Evolutionary conservation across 2,113 vertebrate genomes (phyloP), one percentile per base, ranked within the genome.

Genomic region (Psittacula cyanocephala): DNA sequence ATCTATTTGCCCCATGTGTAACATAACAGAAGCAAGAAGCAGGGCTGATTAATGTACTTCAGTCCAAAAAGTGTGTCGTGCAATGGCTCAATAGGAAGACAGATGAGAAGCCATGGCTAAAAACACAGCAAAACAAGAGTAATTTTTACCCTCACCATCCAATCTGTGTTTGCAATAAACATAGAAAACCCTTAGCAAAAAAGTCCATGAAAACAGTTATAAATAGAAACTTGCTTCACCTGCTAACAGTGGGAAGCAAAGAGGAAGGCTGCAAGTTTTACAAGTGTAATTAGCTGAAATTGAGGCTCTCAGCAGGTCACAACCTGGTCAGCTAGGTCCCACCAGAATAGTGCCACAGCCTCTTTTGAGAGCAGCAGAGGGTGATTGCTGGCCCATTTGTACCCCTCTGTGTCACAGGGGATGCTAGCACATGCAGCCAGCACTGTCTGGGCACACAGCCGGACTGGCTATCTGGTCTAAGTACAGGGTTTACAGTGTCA

Each of bases 321-420:
- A 67, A 20, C 12, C 39, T 55, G 18, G 12, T 13, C 22, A 55
- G 29, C 13, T 52, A 5, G 3, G 16, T 44, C 44, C 28, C 2
- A 2, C 23, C 35, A 52, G 37, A 25, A 8, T 5, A 39, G 65
- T 4, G 8, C 28, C 0, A 0, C 27, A 14, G 19, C 11, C 20
- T 46, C 41, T 35, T 67, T 14, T 19, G 60, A 35, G 23, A 8
- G 49, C 29, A 44, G 74, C 31, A 39, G 16, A 15, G 27, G 3
- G 0, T 33, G 44, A 19, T 3, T 28, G 12, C 31, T 64, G 4
- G 0, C 39, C 44, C 62, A 3, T 10, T 65, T 3, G 7, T 33
- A 43, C 29, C 53, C 24, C 46, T 52, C 15, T 50, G 6, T 29
- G 12, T n/a, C 41, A 4, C 15, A 4, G 20, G 20, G 50, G 35